Base-by-base conservation (phyloP, 1,140 invertebrate genomes). In the Macrobrachium nipponense region DNA sequence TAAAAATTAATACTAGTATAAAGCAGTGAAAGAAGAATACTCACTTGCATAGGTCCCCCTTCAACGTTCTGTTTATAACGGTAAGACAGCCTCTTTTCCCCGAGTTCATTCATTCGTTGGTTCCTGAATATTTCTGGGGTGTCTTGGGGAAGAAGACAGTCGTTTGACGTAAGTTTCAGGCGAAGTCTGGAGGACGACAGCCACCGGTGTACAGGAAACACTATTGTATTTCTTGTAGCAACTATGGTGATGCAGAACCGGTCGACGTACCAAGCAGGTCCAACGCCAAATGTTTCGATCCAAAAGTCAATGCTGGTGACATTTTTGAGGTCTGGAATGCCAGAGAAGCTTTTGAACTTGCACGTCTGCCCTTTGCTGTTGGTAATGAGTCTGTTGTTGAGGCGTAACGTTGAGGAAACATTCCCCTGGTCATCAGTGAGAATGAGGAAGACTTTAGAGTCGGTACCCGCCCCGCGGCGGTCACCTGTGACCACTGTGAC, bases 221-320 rank as follows among this genome's bases (percentile, higher is more conserved):
- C 64, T 58, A 77, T 77, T 27, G 44, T 20, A 14, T 78, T 73
- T 0, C 84, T 76, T n/a, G 90, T 90, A 51, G 88, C 86, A 64
- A 89, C 80, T 87, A 91, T 90, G 78, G 91, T 90, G 8, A 92
- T 90, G 12, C 90, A 86, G 58, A 92, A 90, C 72, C 89, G 89
- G 27, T 92, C 91, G 36, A 92, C 90, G 89, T 90, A 92, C 92
- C 92, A 92, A 60, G 90, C 91, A n/a, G 90, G 89, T 11, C 89
- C 91, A 12, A 91, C 75, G 6, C 91, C 91, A 44, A 89, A 88
- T 77, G 90, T 90, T 72, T 90, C 89, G 17, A 89, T 64, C 89
- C 89, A 89, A 11, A 90, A 73, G 59, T 87, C 87, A n/a, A 89
- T 70, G 60, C 82, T 78, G 59, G 58, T 72, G 17, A 90, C 70